Conservation (phyloP, 2,113 vertebrate genomes). For the Balaenoptera acutorostrata region DNA sequence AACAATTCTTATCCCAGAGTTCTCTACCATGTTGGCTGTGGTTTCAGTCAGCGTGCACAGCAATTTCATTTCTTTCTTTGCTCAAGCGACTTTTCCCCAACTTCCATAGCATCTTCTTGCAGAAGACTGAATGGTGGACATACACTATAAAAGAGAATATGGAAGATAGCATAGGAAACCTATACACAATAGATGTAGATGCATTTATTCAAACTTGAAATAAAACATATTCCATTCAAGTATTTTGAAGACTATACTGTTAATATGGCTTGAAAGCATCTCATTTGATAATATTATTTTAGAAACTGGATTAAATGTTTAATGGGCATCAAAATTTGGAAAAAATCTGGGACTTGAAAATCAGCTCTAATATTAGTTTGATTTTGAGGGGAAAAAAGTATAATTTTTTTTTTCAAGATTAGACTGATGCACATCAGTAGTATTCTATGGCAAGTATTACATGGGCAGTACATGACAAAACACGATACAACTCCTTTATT, state of each 20-base stretch:
- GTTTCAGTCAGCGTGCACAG: background rate
- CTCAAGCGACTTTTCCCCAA: background rate
- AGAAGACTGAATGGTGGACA: background rate
- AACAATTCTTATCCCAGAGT: background rate
- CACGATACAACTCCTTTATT: background rate
- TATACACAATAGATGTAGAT: background rate
- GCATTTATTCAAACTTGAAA: background rate
- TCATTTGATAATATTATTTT: background rate
- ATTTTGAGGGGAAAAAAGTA: background rate
- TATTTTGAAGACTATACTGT: background rate
- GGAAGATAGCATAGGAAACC: background rate
- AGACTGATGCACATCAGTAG: background rate
- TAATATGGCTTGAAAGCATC: background rate
- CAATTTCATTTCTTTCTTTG: background rate
- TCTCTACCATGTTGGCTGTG: background rate
- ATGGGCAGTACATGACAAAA: background rate
- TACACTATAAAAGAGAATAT: background rate
- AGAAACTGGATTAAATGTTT: background rate
- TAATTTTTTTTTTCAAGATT: background rate
- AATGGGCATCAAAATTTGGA: background rate
- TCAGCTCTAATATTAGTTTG: background rate
- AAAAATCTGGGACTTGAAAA: background rate
- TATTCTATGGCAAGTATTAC: background rate
- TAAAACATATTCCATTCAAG: background rate
- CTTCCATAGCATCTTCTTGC: background rate